Percentiles rank a stretch among this genome's conserved stretches.
Evolutionary conservation across 1,140 invertebrate species (phyloP).

Genomic region (Eufriesea mexicana): DNA sequence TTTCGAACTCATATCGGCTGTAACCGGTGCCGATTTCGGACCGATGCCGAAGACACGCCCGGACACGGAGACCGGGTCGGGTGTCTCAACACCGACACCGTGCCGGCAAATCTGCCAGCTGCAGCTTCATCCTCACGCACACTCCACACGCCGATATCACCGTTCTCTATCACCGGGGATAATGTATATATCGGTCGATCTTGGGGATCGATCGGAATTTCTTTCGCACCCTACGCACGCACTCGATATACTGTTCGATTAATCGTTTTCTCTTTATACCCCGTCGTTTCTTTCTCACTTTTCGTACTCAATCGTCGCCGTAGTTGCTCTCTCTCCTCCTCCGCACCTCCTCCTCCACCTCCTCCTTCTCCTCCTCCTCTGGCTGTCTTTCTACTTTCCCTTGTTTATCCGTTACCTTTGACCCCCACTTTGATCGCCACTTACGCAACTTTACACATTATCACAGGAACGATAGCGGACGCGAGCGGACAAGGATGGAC

Average conservation of each 20-base stretch:
- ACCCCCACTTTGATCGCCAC: constrained; percentile 61
- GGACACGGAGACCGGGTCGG: constrained; percentile 59
- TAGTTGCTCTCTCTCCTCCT: constrained; percentile 60
- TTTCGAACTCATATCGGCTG: constrained; percentile 93
- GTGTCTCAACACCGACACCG: constrained; percentile 71
- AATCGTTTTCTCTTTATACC: not conserved
- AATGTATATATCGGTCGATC: no score
- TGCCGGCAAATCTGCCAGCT: constrained; percentile 48
- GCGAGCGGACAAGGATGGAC: constrained; percentile 13
- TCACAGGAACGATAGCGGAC: constrained; percentile 61
- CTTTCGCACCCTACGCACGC: constrained; percentile 6
- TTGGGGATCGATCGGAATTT: not conserved
- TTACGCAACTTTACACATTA: constrained; percentile 66
- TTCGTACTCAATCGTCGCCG: not conserved
- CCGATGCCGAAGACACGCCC: constrained; percentile 69
- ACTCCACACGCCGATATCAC: constrained; percentile 23
- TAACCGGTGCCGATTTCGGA: constrained; percentile 52
- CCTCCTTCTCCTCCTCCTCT: constrained; percentile 40
- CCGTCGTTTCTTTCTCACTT: not conserved
- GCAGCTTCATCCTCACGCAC: constrained; percentile 67
- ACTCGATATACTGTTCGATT: not conserved
- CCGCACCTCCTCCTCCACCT: constrained; percentile 67
- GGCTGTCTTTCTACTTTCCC: constrained; percentile 37
- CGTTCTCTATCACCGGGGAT: constrained; percentile 65
- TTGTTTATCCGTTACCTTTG: constrained; percentile 38